Percentiles rank a stretch among this genome's conserved stretches.
These are phyloP conservation scores for Phaedon cochleariae DNA, from an alignment of 2,888 invertebrate genomes.

Conservation along the genomic window DNA sequence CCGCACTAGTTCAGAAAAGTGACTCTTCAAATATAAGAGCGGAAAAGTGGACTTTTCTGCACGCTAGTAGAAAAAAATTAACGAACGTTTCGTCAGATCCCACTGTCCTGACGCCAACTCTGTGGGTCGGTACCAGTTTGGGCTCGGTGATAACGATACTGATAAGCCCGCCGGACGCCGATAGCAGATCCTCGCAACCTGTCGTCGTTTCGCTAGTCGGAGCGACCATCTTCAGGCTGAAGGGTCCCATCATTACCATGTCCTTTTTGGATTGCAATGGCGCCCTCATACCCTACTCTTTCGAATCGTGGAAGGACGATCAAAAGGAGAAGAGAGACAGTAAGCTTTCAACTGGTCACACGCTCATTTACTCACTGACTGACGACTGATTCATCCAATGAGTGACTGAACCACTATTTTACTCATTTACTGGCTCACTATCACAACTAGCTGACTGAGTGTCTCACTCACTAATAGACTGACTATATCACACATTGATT, in stretches of 20 bases:
- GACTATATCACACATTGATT: no score
- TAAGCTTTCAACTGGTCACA: conserved; percentile 49
- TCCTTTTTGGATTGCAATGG: conserved; percentile 97
- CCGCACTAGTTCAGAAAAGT: no score
- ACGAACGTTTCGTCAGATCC: no score
- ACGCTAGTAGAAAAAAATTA: no score
- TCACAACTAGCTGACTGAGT: no score
- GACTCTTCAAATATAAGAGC: no score
- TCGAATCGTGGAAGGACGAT: conserved; percentile 93
- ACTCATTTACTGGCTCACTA: no score
- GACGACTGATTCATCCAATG: no score
- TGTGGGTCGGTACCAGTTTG: conserved; percentile 98
- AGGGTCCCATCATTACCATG: conserved; percentile 93
- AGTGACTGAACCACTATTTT: no score
- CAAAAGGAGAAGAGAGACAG: conserved; percentile 68
- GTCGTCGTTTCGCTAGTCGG: conserved; percentile 92
- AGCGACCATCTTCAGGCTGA: conserved; percentile 95
- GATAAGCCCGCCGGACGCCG: conserved; percentile 82
- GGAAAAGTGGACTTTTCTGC: no score
- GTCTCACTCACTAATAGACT: no score
- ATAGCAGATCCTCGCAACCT: conserved; percentile 83
- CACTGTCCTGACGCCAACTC: conserved; percentile 81
- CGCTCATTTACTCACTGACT: no score
- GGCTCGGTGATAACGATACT: conserved; percentile 95
- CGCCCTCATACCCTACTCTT: conserved; percentile 87